Evolutionary conservation across 2,797 vertebrate genomes (phyloP).

Genomic region (Geotria australis): DNA sequence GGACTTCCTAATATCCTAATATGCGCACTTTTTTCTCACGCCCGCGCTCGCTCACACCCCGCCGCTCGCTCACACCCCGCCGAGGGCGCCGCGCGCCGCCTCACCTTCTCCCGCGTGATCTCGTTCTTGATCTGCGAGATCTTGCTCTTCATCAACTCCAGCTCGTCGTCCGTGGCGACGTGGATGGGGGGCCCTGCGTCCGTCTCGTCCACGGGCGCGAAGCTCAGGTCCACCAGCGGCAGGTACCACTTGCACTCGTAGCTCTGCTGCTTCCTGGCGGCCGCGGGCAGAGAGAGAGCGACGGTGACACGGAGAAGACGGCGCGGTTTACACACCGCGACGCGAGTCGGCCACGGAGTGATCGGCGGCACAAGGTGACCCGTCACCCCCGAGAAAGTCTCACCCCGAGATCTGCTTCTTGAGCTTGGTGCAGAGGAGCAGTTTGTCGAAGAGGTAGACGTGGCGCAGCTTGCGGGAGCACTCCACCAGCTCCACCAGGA

Average conservation of each 20-base stretch:
- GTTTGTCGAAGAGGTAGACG: constrained; percentile 66
- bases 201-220: constrained; percentile 51
- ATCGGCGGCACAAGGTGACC: too few species aligned
- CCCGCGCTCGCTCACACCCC: too few species aligned
- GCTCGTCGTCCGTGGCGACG: constrained; percentile 50
- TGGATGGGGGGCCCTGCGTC: constrained; percentile 39
- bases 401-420: constrained; percentile 75
- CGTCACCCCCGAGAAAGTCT: too few species aligned
- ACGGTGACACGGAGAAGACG: neutral
- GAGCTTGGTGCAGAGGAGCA: constrained; percentile 67
- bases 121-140: constrained; percentile 76
- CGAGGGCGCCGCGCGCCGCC: neutral
- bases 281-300: neutral
- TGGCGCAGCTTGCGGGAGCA: constrained; percentile 67
- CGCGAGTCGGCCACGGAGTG: too few species aligned
- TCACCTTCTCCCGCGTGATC: constrained; percentile 69
- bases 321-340: too few species aligned
- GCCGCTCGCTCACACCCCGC: too few species aligned
- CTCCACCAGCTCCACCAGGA: constrained; percentile 82
- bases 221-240: constrained; percentile 52
- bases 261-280: constrained; percentile 44
- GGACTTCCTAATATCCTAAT: too few species aligned
- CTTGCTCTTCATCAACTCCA: constrained; percentile 64
- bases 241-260: constrained; percentile 94
- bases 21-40: too few species aligned